Evolutionary conservation across 2,113 vertebrate species (phyloP).

Genomic region (Andinoacara biseriatus): DNA sequence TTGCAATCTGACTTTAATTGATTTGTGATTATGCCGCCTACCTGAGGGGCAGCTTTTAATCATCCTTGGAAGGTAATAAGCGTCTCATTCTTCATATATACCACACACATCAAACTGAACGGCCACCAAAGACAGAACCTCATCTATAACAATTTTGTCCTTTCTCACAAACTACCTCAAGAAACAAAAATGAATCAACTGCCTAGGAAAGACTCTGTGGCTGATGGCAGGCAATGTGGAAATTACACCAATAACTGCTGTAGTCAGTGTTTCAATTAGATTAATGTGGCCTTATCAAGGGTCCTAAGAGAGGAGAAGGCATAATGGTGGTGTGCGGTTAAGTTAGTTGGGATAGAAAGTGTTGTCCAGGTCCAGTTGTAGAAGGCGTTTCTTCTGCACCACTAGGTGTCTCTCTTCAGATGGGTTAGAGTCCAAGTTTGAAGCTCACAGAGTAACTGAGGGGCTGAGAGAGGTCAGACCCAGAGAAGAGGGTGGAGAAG

Average conservation of each 20-base stretch:
- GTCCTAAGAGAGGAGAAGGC: constrained; percentile 29
- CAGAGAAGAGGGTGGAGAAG: constrained; percentile 10
- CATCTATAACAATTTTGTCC: constrained; percentile 62
- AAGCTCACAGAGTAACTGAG: constrained; percentile 33
- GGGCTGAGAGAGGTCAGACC: constrained; percentile 58
- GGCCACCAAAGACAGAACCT: constrained; percentile 43
- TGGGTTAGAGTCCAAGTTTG: constrained; percentile 25
- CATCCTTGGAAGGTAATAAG: constrained; percentile 58
- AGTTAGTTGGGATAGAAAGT: constrained; percentile 15
- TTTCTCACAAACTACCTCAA: not conserved
- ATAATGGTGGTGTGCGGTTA: constrained; percentile 21
- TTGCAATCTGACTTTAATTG: constrained; percentile 56
- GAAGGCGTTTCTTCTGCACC: constrained; percentile 41
- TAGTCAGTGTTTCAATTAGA: constrained; percentile 61
- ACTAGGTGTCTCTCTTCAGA: constrained; percentile 79
- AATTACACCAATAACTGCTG: constrained; percentile 61
- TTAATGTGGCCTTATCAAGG: constrained; percentile 63
- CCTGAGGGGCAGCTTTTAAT: constrained; percentile 64
- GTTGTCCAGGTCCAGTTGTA: constrained; percentile 2
- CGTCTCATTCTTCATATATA: constrained; percentile 35
- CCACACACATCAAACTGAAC: constrained; percentile 44
- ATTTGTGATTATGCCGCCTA: constrained; percentile 68
- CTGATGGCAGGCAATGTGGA: constrained; percentile 51
- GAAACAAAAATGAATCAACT: constrained; percentile 1
- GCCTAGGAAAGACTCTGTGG: constrained; percentile 24